Evolutionary conservation across 2,113 vertebrate genomes (phyloP).

Genomic region (Trachemys scripta): DNA sequence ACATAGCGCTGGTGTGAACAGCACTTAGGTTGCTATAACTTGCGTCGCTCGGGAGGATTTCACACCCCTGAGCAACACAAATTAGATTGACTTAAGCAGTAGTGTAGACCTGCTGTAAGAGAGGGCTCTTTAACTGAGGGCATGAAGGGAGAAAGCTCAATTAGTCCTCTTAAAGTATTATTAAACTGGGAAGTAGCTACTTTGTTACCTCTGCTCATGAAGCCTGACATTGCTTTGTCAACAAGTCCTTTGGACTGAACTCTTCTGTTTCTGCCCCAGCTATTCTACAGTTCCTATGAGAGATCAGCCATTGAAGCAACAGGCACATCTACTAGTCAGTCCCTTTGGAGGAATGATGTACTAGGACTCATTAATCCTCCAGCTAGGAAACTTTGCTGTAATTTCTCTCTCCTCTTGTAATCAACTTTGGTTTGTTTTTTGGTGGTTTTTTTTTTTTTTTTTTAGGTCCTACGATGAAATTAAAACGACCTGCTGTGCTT

Average conservation of each 20-base stretch:
- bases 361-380: not conserved
- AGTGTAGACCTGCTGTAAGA: not conserved
- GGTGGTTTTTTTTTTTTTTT: not conserved
- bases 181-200: not conserved
- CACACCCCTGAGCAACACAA: too few species aligned
- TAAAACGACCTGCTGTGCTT: conserved; percentile 82
- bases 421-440: not conserved
- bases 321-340: not conserved
- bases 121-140: not conserved
- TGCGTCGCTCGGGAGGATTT: too few species aligned
- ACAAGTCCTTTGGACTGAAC: not conserved
- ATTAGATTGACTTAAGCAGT: too few species aligned
- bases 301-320: not conserved
- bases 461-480: conserved; percentile 91
- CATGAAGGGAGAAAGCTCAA: not conserved
- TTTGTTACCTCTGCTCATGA: not conserved
- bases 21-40: too few species aligned
- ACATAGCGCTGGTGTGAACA: too few species aligned
- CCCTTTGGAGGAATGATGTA: not conserved
- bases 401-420: not conserved
- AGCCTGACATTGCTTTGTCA: not conserved
- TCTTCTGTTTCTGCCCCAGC: not conserved
- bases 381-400: not conserved
- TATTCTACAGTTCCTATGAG: not conserved
- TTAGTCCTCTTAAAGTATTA: not conserved